phyloP scores from a whole-genome alignment of 2,797 vertebrate species.

The Lindbergichthys nudifrons region DNA sequence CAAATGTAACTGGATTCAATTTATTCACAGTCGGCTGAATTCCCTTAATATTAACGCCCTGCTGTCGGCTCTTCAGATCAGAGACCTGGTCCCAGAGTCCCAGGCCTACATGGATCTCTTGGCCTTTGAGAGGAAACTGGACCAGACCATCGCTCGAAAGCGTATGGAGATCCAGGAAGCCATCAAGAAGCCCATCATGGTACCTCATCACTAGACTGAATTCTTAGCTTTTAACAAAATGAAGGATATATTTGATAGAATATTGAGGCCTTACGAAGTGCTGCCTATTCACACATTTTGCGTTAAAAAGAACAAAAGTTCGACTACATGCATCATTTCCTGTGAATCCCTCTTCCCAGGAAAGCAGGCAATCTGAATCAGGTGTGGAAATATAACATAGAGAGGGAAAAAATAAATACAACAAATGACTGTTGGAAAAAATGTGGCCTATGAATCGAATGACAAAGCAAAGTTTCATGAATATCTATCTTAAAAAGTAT shows the following conservation, averaged over 20 bases:
- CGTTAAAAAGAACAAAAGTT: background rate
- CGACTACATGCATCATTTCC: background rate
- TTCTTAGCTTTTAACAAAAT: background rate
- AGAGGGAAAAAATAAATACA: background rate
- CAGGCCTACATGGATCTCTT: constrained; percentile 99
- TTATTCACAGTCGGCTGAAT: background rate
- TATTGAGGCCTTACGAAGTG: background rate
- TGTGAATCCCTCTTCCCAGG: background rate
- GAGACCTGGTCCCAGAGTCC: constrained; percentile 97
- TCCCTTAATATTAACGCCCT: background rate
- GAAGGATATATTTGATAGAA: background rate
- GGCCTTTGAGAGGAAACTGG: constrained; percentile 98
- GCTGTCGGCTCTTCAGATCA: constrained; percentile 84
- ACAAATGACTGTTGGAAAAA: background rate
- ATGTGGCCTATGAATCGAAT: background rate
- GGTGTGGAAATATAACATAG: background rate
- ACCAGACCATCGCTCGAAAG: constrained; percentile 98
- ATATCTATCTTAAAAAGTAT: background rate
- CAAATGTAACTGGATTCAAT: background rate
- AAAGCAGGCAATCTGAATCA: background rate
- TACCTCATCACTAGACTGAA: constrained; percentile 56
- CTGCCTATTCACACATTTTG: background rate
- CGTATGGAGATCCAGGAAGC: constrained; percentile 99
- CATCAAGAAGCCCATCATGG: constrained; percentile 98
- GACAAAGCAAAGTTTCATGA: background rate